Evolutionary conservation across 2,797 vertebrate genomes (phyloP), one percentile per base, ranked within the genome.

Genomic region (Acrossocheilus wenchowensis): DNA sequence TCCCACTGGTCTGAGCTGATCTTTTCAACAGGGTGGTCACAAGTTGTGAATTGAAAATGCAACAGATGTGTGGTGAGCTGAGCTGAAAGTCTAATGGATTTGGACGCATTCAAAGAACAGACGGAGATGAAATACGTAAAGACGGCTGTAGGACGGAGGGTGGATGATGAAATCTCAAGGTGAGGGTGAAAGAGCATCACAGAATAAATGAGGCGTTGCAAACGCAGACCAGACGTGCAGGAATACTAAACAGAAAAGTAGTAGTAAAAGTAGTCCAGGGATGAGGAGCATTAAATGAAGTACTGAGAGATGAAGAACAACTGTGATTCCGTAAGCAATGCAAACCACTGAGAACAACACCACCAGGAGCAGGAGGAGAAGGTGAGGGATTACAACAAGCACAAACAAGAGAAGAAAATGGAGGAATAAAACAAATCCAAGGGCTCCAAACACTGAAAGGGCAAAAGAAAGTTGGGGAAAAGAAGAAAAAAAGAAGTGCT

Each of bases 121-220:
- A 85, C 26, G 1, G 83, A 79, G 21, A 80, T 85, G 84, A 79
- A 85, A 85, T 26, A 57, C 57, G 83, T 45, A 90, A 85, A 89
- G 85, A 84, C 79, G 81, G 4, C 34, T 11, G 39, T 78, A 77
- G 68, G 69, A 26, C 21, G 84, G 79, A 79, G 52, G 66, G 36
- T 12, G 50, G 66, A 68, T 64, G 84, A 86, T 66, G 78, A 86
- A 81, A 83, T 52, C 81, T 87, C 82, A 84, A 83, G 71, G 64
- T 30, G 88, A 88, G 80, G 83, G 88, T 89, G 77, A 86, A 87
- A 84, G 50, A 0, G 82, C 68, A 77, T 73, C 81, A 68, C 60
- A n/a, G 88, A 88, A 91, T 75, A 21, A 86, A 66, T 81, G 43
- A 64, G 52, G 69, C n/a, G 21, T 41, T 66, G 19, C 78, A 81